These are phyloP conservation scores for Prunella strophiata DNA, from an alignment of 2,797 vertebrate genomes.

Conservation along the genomic window DNA sequence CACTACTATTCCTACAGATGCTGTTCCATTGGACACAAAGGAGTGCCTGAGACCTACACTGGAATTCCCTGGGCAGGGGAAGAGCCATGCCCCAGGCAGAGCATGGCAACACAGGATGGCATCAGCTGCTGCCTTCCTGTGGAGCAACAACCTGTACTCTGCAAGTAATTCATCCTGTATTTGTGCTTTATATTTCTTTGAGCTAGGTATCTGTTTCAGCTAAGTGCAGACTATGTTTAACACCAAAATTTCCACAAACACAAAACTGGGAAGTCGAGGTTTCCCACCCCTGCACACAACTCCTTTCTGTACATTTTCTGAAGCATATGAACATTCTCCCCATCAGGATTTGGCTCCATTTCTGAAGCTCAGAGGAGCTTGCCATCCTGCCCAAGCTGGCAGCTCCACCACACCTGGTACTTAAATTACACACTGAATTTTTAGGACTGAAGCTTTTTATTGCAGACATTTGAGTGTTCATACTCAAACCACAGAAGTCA, in stretches of 20 bases:
- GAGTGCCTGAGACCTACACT: rapidly evolving
- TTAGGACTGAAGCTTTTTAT: background rate
- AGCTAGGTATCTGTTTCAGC: background rate
- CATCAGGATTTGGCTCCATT: background rate
- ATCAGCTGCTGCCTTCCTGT: background rate
- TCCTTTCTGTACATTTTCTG: rapidly evolving
- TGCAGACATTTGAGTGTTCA: background rate
- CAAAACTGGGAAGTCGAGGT: background rate
- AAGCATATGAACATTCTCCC: background rate
- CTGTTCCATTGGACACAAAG: background rate
- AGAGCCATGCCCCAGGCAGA: background rate
- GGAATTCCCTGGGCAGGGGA: background rate
- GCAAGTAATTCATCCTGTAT: background rate
- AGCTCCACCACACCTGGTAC: background rate
- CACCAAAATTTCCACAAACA: background rate
- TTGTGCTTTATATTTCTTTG: background rate
- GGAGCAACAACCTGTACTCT: rapidly evolving
- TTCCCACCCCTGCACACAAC: background rate
- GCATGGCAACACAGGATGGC: rapidly evolving
- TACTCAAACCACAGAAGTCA: background rate
- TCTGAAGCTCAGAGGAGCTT: background rate
- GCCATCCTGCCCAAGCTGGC: background rate
- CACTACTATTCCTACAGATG: background rate
- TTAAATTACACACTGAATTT: background rate
- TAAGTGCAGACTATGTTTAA: background rate